Percentiles rank a stretch among this genome's conserved stretches.
phyloP scores from a whole-genome alignment of 2,113 vertebrate genomes.

The Pseudorhombus dupliciocellatus region DNA sequence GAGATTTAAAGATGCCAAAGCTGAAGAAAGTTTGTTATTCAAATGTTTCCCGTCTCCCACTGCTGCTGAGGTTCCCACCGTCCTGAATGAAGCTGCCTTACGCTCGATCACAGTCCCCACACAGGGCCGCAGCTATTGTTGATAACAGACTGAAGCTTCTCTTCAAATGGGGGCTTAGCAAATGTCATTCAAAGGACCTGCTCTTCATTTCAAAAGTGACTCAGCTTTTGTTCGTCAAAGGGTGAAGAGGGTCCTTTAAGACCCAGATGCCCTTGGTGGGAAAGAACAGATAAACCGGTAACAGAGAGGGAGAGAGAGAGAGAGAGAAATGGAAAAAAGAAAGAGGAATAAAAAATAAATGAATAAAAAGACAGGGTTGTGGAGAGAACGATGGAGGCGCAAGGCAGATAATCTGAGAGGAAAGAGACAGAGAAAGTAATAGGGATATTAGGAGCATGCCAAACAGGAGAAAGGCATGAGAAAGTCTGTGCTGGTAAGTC shows the following conservation, averaged over 20 bases:
- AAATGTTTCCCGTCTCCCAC: slow-evolving; percentile 17
- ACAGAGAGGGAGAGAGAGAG: slow-evolving; percentile 20
- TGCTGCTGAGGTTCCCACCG: slow-evolving; percentile 61
- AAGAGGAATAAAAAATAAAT: neutral
- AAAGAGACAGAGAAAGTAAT: slow-evolving; percentile 60
- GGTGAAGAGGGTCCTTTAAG: slow-evolving; percentile 54
- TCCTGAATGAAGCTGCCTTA: slow-evolving; percentile 50
- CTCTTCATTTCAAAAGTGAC: slow-evolving; percentile 73
- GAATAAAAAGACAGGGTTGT: neutral
- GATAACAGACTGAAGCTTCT: slow-evolving; percentile 67
- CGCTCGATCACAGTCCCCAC: slow-evolving; percentile 57
- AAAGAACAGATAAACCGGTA: slow-evolving; percentile 53
- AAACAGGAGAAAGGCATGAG: slow-evolving; percentile 62
- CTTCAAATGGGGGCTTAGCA: slow-evolving; percentile 72
- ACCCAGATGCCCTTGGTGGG: slow-evolving; percentile 61
- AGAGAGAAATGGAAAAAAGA: slow-evolving; percentile 20
- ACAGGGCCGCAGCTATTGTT: slow-evolving; percentile 58
- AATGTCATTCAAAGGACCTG: slow-evolving; percentile 66
- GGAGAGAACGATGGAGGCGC: neutral
- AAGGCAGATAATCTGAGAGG: slow-evolving; percentile 49
- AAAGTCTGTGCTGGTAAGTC: slow-evolving; percentile 62
- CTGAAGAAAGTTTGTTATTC: slow-evolving; percentile 52
- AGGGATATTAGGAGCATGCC: slow-evolving; percentile 49
- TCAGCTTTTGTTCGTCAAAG: slow-evolving; percentile 69
- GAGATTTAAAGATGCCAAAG: slow-evolving; percentile 52